Percentiles rank a stretch among this genome's conserved stretches.
These are phyloP conservation scores for Charina bottae DNA, from an alignment of 2,113 vertebrate genomes.

Conservation along the genomic window DNA sequence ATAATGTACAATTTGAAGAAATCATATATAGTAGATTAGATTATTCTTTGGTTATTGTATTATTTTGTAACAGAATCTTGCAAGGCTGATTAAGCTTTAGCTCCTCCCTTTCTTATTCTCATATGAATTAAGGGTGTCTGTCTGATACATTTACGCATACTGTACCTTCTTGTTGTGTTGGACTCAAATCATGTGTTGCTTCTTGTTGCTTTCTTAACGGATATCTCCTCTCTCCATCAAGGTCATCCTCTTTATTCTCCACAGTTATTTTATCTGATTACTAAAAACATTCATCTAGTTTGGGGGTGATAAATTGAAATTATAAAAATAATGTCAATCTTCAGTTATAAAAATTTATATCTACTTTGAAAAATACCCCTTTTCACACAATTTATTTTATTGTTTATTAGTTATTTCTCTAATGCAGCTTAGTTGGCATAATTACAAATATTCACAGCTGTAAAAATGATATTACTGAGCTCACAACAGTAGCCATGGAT, in stretches of 20 bases:
- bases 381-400: slow-evolving; percentile 55
- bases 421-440: slow-evolving; percentile 66
- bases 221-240: too few relatives aligned
- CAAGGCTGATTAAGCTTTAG: neutral
- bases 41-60: neutral
- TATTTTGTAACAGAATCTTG: neutral
- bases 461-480: slow-evolving; percentile 78
- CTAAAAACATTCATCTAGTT: neutral
- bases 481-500: slow-evolving; percentile 80
- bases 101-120: neutral
- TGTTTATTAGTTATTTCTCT: slow-evolving; percentile 60
- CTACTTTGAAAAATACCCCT: slow-evolving; percentile 58
- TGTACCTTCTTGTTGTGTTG: neutral
- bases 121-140: neutral
- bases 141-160: neutral
- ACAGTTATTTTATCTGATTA: neutral
- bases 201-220: too few relatives aligned
- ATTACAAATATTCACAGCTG: slow-evolving; percentile 73
- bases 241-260: too few relatives aligned
- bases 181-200: neutral
- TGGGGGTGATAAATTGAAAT: neutral
- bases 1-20: slow-evolving; percentile 20
- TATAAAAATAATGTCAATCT: neutral
- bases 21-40: neutral
- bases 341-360: neutral